These are phyloP conservation scores for Capromys pilorides DNA, from an alignment of 2,797 vertebrate species.

Conservation along the genomic window DNA sequence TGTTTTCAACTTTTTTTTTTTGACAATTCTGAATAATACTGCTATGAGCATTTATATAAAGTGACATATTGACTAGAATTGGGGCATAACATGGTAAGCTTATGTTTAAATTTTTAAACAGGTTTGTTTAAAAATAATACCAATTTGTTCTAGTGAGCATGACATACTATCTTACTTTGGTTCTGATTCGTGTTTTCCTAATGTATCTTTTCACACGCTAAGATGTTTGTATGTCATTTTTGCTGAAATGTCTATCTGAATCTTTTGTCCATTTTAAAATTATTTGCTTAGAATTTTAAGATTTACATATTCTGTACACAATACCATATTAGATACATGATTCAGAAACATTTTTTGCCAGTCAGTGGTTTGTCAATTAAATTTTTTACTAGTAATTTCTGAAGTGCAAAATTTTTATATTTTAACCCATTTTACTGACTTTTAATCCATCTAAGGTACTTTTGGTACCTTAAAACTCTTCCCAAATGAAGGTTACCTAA, in stretches of 20 bases:
- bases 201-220: not conserved
- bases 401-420: not conserved
- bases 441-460: no score
- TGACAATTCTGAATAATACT: not conserved
- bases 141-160: not conserved
- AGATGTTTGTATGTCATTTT: not conserved
- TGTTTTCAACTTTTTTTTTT: not conserved
- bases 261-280: not conserved
- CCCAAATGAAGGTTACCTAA: not conserved
- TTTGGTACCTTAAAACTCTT: not conserved
- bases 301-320: not conserved
- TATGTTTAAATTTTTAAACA: not conserved
- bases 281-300: not conserved
- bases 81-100: not conserved
- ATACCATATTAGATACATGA: not conserved
- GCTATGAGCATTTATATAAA: not conserved
- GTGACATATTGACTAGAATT: not conserved
- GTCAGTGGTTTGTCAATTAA: not conserved
- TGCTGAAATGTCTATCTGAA: not conserved
- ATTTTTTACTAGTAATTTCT: not conserved
- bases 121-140: not conserved
- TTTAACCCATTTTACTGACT: not conserved
- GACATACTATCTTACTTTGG: not conserved
- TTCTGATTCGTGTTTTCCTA: not conserved
- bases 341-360: not conserved